Conservation (phyloP, 2,113 vertebrate species). For the Nothocercus nigrocapillus region DNA sequence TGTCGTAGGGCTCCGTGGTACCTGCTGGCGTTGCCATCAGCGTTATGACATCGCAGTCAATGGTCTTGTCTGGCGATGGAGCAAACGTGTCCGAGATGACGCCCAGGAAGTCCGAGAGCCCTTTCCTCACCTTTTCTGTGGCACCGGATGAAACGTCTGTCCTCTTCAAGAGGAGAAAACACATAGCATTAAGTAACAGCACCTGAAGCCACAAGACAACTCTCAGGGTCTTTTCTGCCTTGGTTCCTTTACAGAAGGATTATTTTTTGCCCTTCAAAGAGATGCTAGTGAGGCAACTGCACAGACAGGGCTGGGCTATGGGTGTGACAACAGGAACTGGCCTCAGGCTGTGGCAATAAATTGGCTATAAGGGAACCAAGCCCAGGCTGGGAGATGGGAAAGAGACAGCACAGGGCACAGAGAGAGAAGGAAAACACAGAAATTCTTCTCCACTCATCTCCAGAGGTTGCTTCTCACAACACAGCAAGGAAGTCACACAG, state of each 20-base stretch:
- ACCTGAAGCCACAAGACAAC: background rate
- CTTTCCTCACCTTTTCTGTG: slow-evolving; percentile 94
- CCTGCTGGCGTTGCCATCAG: slow-evolving; percentile 94
- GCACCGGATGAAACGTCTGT: slow-evolving; percentile 91
- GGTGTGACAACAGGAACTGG: background rate
- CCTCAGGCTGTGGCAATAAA: background rate
- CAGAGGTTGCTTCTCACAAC: background rate
- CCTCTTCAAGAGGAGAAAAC: slow-evolving; percentile 70
- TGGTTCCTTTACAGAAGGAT: background rate
- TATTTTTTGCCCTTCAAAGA: background rate
- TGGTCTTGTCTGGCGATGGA: slow-evolving; percentile 95
- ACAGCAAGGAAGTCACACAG: background rate
- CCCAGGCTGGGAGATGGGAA: background rate
- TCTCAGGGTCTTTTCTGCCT: background rate
- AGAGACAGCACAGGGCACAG: rapidly evolving
- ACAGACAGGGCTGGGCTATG: background rate
- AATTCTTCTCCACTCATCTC: background rate
- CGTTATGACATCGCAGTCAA: slow-evolving; percentile 97
- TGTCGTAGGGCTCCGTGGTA: slow-evolving; percentile 95
- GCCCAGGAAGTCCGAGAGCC: slow-evolving; percentile 93
- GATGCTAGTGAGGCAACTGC: rapidly evolving
- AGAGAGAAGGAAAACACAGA: background rate
- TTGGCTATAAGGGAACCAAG: background rate
- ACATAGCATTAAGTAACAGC: background rate
- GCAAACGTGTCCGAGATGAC: slow-evolving; percentile 97